Percentiles rank a stretch among this genome's conserved stretches.
Conservation (phyloP, 2,797 vertebrate genomes). For the Morelia viridis region DNA sequence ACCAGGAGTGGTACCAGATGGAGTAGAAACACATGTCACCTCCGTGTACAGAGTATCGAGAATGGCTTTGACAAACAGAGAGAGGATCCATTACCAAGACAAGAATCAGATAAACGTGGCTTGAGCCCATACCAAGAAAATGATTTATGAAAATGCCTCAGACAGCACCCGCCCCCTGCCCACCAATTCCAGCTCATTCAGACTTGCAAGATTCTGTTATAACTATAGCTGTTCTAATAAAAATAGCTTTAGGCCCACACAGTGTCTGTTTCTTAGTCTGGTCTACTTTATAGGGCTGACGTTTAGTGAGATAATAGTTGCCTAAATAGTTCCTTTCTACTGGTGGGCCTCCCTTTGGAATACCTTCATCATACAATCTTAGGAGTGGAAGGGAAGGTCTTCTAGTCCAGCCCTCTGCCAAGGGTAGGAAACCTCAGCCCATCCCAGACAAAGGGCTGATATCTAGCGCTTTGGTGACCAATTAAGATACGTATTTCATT, state of each 20-base stretch:
- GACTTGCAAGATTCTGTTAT: background rate
- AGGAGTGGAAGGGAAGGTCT: no score
- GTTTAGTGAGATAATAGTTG: no score
- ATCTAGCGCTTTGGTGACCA: background rate
- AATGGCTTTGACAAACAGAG: background rate
- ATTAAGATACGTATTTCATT: background rate
- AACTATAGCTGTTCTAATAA: background rate
- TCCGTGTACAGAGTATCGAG: background rate
- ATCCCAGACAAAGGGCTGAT: background rate
- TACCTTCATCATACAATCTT: no score
- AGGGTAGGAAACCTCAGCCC: background rate
- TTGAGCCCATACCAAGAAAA: background rate
- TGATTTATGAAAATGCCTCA: background rate
- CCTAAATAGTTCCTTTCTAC: no score
- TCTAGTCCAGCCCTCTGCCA: no score
- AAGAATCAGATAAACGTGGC: no score
- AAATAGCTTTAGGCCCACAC: background rate
- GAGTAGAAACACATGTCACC: background rate
- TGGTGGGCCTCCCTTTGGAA: no score
- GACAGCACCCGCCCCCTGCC: background rate
- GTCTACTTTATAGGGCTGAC: background rate
- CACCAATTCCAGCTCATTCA: background rate
- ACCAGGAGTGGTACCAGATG: background rate
- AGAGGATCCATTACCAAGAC: background rate
- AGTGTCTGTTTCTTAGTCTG: background rate